Percentiles rank a stretch among this genome's conserved stretches.
Conservation (phyloP, 2,797 vertebrate genomes). For the Erethizon dorsatum region DNA sequence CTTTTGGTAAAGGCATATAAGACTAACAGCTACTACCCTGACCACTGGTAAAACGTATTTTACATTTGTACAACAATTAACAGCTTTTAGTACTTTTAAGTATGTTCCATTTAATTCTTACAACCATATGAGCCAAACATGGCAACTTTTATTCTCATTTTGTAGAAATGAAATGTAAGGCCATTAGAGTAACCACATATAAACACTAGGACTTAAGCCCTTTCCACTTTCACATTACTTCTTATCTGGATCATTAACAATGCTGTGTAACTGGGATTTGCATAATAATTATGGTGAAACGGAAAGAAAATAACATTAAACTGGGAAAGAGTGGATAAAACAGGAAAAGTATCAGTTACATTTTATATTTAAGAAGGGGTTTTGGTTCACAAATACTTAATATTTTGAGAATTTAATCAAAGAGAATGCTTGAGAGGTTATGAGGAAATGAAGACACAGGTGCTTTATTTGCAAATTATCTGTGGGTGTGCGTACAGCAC, state of each 20-base stretch:
- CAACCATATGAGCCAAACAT: neutral
- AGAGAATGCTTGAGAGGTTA: slow-evolving; percentile 65
- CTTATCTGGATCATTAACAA: neutral
- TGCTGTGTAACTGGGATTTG: neutral
- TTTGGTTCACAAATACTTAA: slow-evolving; percentile 37
- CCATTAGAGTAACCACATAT: slow-evolving; percentile 16
- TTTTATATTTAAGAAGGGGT: slow-evolving; percentile 55
- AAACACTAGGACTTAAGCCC: slow-evolving; percentile 36
- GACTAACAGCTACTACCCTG: neutral
- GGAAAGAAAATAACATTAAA: slow-evolving; percentile 45
- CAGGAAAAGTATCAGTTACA: neutral
- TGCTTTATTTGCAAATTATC: slow-evolving; percentile 66
- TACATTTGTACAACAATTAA: slow-evolving; percentile 35
- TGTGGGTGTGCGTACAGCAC: slow-evolving; percentile 7
- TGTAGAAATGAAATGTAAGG: slow-evolving; percentile 65
- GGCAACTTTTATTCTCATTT: slow-evolving; percentile 61
- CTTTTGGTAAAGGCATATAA: slow-evolving; percentile 23
- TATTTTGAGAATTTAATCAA: slow-evolving; percentile 68
- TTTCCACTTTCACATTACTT: slow-evolving; percentile 41
- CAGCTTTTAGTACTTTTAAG: slow-evolving; percentile 51
- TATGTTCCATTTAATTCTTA: slow-evolving; percentile 46
- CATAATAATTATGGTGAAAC: neutral
- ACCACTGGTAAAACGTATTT: slow-evolving; percentile 33
- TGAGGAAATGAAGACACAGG: slow-evolving; percentile 62
- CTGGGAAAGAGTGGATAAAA: neutral